phyloP scores from a whole-genome alignment of 1,140 invertebrate genomes.

The Hycleus phaleratus region DNA sequence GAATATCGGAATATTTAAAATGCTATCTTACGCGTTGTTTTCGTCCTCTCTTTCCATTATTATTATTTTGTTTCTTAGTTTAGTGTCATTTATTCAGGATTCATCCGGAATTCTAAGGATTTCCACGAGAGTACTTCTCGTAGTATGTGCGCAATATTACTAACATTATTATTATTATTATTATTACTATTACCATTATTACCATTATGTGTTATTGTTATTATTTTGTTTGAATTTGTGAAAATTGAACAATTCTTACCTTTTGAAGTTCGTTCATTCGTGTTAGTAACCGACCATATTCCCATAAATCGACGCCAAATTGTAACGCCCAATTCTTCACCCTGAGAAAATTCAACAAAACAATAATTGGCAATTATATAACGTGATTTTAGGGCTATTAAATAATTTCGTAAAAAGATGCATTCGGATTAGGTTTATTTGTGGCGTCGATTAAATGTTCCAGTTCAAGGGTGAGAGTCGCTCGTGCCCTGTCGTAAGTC shows the following conservation, averaged over 20 bases:
- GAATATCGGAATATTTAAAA: neutral
- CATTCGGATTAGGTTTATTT: too few relatives aligned
- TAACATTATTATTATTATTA: neutral
- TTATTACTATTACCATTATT: neutral
- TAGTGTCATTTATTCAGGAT: too few relatives aligned
- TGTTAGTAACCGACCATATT: conserved; percentile 76
- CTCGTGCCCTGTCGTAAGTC: too few relatives aligned
- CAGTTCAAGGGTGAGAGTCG: too few relatives aligned
- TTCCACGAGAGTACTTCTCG: too few relatives aligned
- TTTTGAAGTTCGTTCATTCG: conserved; percentile 80
- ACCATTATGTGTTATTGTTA: neutral
- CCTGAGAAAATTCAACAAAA: conserved; percentile 53
- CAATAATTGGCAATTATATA: too few relatives aligned
- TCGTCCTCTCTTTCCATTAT: neutral
- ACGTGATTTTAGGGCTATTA: too few relatives aligned
- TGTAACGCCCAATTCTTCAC: conserved; percentile 85
- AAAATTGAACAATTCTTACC: conserved; percentile 47
- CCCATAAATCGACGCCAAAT: conserved; percentile 82
- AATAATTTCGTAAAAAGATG: too few relatives aligned
- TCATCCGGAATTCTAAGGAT: too few relatives aligned
- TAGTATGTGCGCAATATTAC: too few relatives aligned
- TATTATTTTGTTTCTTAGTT: neutral
- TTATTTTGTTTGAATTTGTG: neutral
- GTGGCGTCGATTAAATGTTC: too few relatives aligned
- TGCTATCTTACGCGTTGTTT: neutral